Evolutionary conservation across 2,797 vertebrate genomes (phyloP).

Genomic region (Apogon talboti): DNA sequence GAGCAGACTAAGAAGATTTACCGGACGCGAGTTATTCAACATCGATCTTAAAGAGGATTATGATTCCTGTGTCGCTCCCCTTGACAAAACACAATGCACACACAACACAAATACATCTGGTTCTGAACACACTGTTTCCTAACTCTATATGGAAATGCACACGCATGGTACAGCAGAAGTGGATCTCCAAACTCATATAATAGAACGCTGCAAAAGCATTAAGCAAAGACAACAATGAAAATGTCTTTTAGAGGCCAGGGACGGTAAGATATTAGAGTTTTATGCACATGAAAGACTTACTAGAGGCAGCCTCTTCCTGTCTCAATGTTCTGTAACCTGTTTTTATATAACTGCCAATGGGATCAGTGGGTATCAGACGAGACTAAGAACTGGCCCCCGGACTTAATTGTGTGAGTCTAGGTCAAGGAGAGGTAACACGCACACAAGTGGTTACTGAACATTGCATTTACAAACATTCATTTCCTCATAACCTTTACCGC

Average conservation of each 20-base stretch:
- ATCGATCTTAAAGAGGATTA: conserved; percentile 94
- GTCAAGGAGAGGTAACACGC: not conserved
- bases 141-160: not conserved
- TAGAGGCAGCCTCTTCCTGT: not conserved
- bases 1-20: conserved; percentile 87
- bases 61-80: conserved; percentile 85
- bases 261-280: no score
- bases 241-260: no score
- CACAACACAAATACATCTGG: not conserved
- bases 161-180: not conserved
- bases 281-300: not conserved
- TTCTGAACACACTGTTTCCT: not conserved
- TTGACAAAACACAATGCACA: conserved; percentile 12
- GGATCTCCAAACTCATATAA: no score
- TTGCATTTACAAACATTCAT: no score
- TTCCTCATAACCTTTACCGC: no score
- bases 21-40: conserved; percentile 91
- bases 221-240: no score
- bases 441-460: not conserved
- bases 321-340: not conserved
- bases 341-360: conserved; percentile 78
- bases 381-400: conserved; percentile 86
- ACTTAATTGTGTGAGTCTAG: conserved; percentile 90
- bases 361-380: conserved; percentile 90
- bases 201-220: no score